Conservation (phyloP, 2,888 invertebrate species). For the Dioctria linearis region DNA sequence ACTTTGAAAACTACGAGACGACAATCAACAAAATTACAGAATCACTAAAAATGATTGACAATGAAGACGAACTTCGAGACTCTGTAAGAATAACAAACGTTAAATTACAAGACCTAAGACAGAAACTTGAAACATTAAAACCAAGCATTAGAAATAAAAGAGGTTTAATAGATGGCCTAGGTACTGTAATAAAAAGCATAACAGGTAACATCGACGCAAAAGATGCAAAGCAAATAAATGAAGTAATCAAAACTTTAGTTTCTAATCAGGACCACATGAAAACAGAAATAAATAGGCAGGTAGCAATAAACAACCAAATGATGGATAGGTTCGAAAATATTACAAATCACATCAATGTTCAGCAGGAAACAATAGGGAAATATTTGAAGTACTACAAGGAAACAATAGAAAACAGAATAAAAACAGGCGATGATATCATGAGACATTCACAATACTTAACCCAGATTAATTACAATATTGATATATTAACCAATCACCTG, state of each 20-base stretch:
- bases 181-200: slow-evolving; percentile 48
- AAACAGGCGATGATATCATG: no score
- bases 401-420: no score
- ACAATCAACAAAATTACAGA: no score
- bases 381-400: no score
- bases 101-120: slow-evolving; percentile 36
- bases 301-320: slow-evolving; percentile 55
- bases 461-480: slow-evolving; percentile 56
- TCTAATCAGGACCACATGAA: slow-evolving; percentile 40
- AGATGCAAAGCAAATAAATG: slow-evolving; percentile 29
- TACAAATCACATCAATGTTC: slow-evolving; percentile 57
- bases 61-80: slow-evolving; percentile 15
- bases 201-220: slow-evolving; percentile 48
- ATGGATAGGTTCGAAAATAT: slow-evolving; percentile 57
- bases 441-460: slow-evolving; percentile 49
- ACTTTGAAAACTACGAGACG: no score
- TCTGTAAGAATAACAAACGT: slow-evolving; percentile 41
- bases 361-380: slow-evolving; percentile 54
- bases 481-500: slow-evolving; percentile 55
- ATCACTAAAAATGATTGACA: background rate
- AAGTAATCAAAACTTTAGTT: slow-evolving; percentile 32
- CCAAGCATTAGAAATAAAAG: slow-evolving; percentile 23
- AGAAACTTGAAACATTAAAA: slow-evolving; percentile 23
- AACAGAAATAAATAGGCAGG: slow-evolving; percentile 48
- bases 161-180: slow-evolving; percentile 37